Conservation (phyloP, 64 coral and sea anemone genomes). For the Porites lutea region DNA sequence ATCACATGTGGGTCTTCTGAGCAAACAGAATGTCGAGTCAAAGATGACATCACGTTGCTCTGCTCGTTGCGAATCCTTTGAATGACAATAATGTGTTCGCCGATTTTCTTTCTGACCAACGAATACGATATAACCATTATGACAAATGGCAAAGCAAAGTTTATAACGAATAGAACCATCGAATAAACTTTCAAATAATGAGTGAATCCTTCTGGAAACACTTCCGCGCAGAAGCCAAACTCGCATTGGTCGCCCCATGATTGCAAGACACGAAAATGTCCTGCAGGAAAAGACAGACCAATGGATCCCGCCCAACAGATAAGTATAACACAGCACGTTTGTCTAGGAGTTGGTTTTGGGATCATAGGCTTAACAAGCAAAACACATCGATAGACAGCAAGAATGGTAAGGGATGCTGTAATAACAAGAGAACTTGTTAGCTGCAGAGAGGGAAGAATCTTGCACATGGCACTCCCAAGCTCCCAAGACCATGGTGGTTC, state of each 20-base stretch:
- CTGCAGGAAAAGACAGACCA: conserved; percentile 45
- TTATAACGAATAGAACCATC: conserved; percentile 48
- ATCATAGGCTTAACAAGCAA: conserved; percentile 54
- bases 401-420: conserved; percentile 71
- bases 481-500: conserved; percentile 67
- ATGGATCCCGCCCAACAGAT: conserved; percentile 58
- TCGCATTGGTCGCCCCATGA: conserved; percentile 20
- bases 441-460: conserved; percentile 60
- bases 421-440: conserved; percentile 68
- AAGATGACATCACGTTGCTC: neutral
- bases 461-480: conserved; percentile 80
- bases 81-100: conserved; percentile 64
- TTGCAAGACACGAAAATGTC: conserved; percentile 43
- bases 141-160: conserved; percentile 63
- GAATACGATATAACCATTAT: conserved; percentile 72
- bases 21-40: neutral
- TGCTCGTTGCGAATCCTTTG: conserved; percentile 17
- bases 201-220: conserved; percentile 38
- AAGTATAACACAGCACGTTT: conserved; percentile 40
- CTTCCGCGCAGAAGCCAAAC: conserved; percentile 10
- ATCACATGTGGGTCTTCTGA: neutral
- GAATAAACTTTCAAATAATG: conserved; percentile 41
- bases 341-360: conserved; percentile 9
- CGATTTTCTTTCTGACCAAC: conserved; percentile 63
- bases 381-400: conserved; percentile 78